phyloP scores from a whole-genome alignment of 2,888 invertebrate genomes.

The Argyresthia goedartella region DNA sequence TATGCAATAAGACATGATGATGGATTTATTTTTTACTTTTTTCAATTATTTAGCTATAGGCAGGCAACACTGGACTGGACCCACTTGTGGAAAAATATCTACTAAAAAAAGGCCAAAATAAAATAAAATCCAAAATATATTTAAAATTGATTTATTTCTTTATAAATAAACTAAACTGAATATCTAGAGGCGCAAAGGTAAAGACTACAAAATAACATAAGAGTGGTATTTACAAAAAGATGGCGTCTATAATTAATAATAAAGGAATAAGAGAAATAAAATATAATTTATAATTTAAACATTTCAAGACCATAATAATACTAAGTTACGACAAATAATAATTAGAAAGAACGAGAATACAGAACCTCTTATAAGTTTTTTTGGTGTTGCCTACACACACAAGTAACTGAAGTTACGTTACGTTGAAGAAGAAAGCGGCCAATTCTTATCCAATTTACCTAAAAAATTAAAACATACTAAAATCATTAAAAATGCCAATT shows the following conservation, averaged over 20 bases:
- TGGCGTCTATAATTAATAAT: slow-evolving; percentile 22
- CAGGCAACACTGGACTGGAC: slow-evolving; percentile 26
- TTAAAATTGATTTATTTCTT: slow-evolving; percentile 56
- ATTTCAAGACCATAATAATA: slow-evolving; percentile 26
- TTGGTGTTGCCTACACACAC: too few relatives aligned
- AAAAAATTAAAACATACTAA: too few relatives aligned
- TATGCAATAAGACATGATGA: too few relatives aligned
- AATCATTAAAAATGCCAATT: too few relatives aligned
- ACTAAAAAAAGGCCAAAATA: slow-evolving; percentile 19
- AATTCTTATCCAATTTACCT: too few relatives aligned
- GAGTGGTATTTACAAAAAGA: slow-evolving; percentile 55
- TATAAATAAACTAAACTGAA: slow-evolving; percentile 65
- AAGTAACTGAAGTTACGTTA: too few relatives aligned
- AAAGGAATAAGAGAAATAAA: slow-evolving; percentile 24
- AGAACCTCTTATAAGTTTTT: neutral
- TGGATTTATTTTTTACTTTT: slow-evolving; percentile 11
- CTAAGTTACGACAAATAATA: neutral
- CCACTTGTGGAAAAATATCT: slow-evolving; percentile 25
- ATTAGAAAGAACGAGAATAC: neutral
- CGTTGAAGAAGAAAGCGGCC: too few relatives aligned
- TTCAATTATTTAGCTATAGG: slow-evolving; percentile 25
- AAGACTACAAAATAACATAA: slow-evolving; percentile 51
- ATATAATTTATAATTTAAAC: slow-evolving; percentile 62
- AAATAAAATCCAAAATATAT: slow-evolving; percentile 36
- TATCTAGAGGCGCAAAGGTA: slow-evolving; percentile 49